Conservation (phyloP, 1,140 invertebrate species). For the Mycetomoellerius zeteki region DNA sequence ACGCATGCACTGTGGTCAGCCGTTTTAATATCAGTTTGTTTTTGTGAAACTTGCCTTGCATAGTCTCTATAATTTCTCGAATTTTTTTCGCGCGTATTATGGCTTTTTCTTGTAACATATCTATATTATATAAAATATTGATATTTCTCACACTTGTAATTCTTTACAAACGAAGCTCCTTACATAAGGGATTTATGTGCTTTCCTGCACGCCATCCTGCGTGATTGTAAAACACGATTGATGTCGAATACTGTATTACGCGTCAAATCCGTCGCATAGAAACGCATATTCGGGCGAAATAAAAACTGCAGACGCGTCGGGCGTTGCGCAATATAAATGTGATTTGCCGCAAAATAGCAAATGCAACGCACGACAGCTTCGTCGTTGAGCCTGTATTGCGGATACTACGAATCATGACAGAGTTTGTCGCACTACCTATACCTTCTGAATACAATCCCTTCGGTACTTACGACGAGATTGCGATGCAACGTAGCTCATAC, state of each 20-base stretch:
- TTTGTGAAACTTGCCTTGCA: neutral
- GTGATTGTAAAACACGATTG: constrained; percentile 43
- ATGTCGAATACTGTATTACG: neutral
- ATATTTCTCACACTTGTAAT: constrained; percentile 23
- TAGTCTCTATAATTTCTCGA: constrained; percentile 10
- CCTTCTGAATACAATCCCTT: constrained; percentile 3
- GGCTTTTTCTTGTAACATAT: neutral
- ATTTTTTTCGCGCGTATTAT: neutral
- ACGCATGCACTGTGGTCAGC: constrained; percentile 1
- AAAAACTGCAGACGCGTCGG: neutral
- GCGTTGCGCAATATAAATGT: constrained; percentile 6
- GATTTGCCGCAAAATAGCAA: constrained; percentile 35
- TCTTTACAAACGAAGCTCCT: neutral
- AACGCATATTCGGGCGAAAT: neutral
- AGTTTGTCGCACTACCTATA: neutral
- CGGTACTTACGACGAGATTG: neutral
- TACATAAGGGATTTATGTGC: neutral
- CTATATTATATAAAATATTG: neutral
- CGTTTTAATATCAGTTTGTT: constrained; percentile 35
- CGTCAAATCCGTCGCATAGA: neutral
- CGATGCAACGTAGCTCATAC: neutral
- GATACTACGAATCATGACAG: constrained; percentile 32
- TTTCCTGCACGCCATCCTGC: neutral
- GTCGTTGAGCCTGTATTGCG: neutral
- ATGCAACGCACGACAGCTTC: neutral